Percentiles rank a stretch among this genome's conserved stretches.
Evolutionary conservation across 1,140 invertebrate genomes (phyloP).

Genomic region (Drosophila neocordata): DNA sequence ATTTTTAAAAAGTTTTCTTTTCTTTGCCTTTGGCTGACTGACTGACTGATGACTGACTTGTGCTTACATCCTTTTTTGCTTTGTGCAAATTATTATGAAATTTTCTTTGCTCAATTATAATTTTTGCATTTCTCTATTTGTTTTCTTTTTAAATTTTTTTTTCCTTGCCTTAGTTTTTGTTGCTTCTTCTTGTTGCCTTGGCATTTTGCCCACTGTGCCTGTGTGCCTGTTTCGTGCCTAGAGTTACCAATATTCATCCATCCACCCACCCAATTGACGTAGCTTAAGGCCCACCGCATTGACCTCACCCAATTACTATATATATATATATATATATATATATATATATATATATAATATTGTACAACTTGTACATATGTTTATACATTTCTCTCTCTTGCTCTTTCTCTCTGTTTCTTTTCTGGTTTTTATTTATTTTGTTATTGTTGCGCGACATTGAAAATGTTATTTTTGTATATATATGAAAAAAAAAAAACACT

Average conservation of each 20-base stretch:
- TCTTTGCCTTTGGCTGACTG: background rate
- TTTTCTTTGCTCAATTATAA: constrained; percentile 43
- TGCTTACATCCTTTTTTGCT: constrained; percentile 14
- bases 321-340: constrained; percentile 28
- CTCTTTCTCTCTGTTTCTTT: background rate
- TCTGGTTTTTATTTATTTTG: constrained; percentile 1
- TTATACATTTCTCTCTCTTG: background rate
- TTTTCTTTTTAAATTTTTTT: background rate
- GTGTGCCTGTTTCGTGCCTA: constrained; percentile 33
- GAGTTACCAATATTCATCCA: constrained; percentile 49
- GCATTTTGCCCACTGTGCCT: constrained; percentile 70
- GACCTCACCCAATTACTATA: constrained; percentile 71
- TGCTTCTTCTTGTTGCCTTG: constrained; percentile 64
- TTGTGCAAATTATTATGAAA: constrained; percentile 21
- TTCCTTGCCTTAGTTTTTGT: background rate
- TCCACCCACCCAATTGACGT: constrained; percentile 34
- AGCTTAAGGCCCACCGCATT: constrained; percentile 37
- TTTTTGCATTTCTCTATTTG: constrained; percentile 10
- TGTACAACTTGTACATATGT: constrained; percentile 29
- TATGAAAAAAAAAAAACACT: constrained; percentile 15
- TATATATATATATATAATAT: constrained; percentile 20
- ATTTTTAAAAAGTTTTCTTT: constrained; percentile 10
- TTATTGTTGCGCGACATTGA: constrained; percentile 52
- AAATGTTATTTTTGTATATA: constrained; percentile 50
- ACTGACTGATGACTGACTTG: constrained; percentile 20